Evolutionary conservation across 92 coral and sea anemone species (phyloP), one percentile per base, ranked within the genome.

Genomic region (Palythoa grandis): DNA sequence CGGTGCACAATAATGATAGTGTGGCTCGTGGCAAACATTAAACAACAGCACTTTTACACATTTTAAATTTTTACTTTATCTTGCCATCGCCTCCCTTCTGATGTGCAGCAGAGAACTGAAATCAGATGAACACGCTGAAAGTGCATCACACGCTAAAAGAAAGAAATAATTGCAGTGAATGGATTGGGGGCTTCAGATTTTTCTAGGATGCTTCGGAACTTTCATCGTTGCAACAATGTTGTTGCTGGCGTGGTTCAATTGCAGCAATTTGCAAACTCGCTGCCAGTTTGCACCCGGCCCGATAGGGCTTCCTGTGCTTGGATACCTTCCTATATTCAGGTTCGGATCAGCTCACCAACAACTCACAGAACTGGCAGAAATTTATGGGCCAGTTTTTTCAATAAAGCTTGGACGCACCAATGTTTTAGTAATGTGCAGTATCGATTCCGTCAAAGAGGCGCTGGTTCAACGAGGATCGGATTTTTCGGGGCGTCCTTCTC

Each of bases 401-500:
- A 37, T 91, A 20, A 83, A 73, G 63, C 83, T 91, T 11, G 93
- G 93, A n/a, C 38, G 60, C 19, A 71, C 83, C 8, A 52, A 84
- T 8, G 89, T 88, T 37, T 79, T 91, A 10, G 85, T 91, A 19
- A 52, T 91, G 13, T 87, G 71, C 88, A 77, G 74, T 37, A 72
- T 66, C 24, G 91, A 82, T 3, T 82, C 91, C 25, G 86, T 88
- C 38, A 91, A 84, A 57, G 91, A 91, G 72, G 93, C 87, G 61
- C 78, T 91, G 76, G 71, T 88, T 87, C 83, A 69, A 1, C 67
- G 77, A 60, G 90, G 86, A 47, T 77, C 82, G 37, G 93, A 87
- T 82, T 91, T 91, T 58, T 57, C 91, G 65, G 93, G 93, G 29
- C 88, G 93, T 16, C 93, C 93, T n/a, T 61, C 84, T 19, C 83